These are phyloP conservation scores for Drosophila littoralis DNA, from an alignment of 1,140 invertebrate species.

Conservation along the genomic window DNA sequence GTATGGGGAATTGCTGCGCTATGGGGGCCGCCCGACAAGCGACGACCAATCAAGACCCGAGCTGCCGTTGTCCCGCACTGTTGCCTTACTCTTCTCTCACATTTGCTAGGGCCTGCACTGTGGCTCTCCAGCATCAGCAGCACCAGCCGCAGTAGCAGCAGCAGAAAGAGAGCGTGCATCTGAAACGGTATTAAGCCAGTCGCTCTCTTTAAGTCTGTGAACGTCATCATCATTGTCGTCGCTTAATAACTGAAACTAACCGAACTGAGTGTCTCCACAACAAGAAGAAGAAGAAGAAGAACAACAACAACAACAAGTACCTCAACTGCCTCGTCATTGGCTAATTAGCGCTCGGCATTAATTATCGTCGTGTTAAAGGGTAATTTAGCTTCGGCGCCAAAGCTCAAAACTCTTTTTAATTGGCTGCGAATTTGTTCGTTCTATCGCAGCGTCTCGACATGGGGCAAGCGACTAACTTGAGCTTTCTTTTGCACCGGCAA, in stretches of 20 bases:
- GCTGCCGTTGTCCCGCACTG: conserved; percentile 52
- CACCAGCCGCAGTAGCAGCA: conserved; percentile 11
- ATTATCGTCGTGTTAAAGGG: conserved; percentile 57
- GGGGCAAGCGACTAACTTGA: neutral
- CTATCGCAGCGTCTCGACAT: neutral
- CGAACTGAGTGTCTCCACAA: neutral
- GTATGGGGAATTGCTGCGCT: conserved; percentile 19
- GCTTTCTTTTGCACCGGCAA: neutral
- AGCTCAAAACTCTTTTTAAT: conserved; percentile 47
- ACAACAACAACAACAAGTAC: conserved; percentile 3
- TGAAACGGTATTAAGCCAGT: neutral
- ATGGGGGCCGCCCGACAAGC: conserved; percentile 42
- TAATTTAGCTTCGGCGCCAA: conserved; percentile 32
- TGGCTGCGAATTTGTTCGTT: conserved; percentile 26
- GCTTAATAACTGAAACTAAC: conserved; percentile 50
- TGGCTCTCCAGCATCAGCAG: conserved; percentile 35
- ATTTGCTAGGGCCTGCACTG: conserved; percentile 2
- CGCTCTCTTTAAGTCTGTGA: conserved; percentile 28
- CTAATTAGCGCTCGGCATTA: conserved; percentile 64
- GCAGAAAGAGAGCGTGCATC: conserved; percentile 31
- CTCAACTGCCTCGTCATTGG: conserved; percentile 63
- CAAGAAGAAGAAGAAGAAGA: neutral
- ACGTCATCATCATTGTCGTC: conserved; percentile 8
- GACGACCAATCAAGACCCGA: conserved; percentile 72
- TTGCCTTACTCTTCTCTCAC: conserved; percentile 65